These are phyloP conservation scores for Macrosiphum euphorbiae DNA, from an alignment of 2,888 invertebrate species.

Conservation along the genomic window DNA sequence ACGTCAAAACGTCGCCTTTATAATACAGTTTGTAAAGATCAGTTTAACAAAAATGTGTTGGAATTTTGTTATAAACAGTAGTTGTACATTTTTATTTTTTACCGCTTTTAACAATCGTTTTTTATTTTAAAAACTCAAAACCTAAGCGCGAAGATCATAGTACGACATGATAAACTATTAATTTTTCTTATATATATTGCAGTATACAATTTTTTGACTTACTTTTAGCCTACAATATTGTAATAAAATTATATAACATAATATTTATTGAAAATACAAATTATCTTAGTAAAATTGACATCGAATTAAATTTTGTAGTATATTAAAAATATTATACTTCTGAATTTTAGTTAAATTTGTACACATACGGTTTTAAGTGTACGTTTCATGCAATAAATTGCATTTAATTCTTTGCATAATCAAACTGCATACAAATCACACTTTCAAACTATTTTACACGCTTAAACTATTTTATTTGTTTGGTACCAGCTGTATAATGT, in stretches of 20 bases:
- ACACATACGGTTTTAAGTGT: background rate
- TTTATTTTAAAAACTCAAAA: background rate
- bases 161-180: background rate
- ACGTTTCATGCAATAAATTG: background rate
- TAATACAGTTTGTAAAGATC: background rate
- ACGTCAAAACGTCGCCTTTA: background rate
- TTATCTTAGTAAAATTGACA: background rate
- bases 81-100: background rate
- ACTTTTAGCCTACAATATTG: background rate
- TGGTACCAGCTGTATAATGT: background rate
- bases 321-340: background rate
- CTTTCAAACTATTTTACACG: constrained; percentile 23
- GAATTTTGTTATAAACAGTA: no score
- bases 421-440: background rate
- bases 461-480: background rate
- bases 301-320: background rate
- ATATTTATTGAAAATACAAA: background rate
- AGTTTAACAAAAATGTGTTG: background rate
- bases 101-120: background rate
- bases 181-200: background rate
- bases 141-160: background rate
- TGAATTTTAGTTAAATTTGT: background rate
- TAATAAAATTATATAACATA: background rate
- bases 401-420: constrained; percentile 18
- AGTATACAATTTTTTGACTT: background rate